phyloP scores from a whole-genome alignment of 1,140 invertebrate genomes.

The Diprion similis region DNA sequence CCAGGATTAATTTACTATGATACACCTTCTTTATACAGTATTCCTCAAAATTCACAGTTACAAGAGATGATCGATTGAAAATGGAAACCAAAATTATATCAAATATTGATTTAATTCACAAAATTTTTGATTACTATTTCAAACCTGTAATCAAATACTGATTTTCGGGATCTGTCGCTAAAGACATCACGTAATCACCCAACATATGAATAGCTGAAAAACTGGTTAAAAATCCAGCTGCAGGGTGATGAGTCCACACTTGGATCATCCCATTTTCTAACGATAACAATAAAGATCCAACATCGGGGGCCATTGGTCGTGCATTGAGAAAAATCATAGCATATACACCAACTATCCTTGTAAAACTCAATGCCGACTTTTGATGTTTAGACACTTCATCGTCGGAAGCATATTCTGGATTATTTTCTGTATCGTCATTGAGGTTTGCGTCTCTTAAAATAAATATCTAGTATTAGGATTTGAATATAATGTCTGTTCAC shows the following conservation, averaged over 20 bases:
- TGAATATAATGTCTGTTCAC: too few species aligned
- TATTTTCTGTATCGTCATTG: neutral
- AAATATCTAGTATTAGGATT: neutral
- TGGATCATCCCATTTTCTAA: constrained; percentile 74
- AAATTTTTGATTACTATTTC: neutral
- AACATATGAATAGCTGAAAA: constrained; percentile 71
- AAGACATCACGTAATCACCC: constrained; percentile 70
- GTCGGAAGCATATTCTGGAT: constrained; percentile 18
- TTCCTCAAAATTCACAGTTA: too few species aligned
- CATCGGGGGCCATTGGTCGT: constrained; percentile 56
- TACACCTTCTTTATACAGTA: too few species aligned
- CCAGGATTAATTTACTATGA: neutral
- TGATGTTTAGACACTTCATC: constrained; percentile 25
- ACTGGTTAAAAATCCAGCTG: constrained; percentile 67
- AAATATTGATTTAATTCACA: too few species aligned
- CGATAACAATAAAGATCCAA: constrained; percentile 70
- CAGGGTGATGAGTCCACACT: constrained; percentile 76
- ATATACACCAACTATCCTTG: constrained; percentile 57
- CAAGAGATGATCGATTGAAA: too few species aligned
- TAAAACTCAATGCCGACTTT: constrained; percentile 33
- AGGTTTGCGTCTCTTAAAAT: constrained; percentile 29
- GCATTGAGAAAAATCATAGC: constrained; percentile 65
- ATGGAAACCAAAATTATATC: too few species aligned
- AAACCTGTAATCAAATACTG: constrained; percentile 71
- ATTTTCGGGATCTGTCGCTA: constrained; percentile 70